Evolutionary conservation across 2,888 invertebrate genomes (phyloP), one percentile per base, ranked within the genome.

Genomic region (Lithophane semibrunnea): DNA sequence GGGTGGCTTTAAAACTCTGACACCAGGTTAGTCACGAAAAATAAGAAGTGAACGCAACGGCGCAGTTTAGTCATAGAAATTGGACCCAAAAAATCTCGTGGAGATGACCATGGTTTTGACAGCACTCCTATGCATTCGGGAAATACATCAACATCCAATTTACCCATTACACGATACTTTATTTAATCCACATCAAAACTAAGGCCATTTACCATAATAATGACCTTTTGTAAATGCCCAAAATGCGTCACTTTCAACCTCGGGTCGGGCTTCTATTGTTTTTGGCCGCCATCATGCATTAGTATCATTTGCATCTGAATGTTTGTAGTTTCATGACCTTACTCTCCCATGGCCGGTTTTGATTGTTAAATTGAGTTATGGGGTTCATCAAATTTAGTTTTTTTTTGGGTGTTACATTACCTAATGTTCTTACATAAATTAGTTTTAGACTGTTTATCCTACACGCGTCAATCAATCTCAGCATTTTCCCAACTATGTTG

Each of bases 231-330:
- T 79, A n/a, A 79, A 71, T 58, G 64, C 18, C 75, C 79, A 79
- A 82, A 82, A 79, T 68, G 80, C 89, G 84, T 83, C 88, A 88
- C 76, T 49, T 21, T 24, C 66, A 82, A 82, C 89, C 89, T 85
- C 84, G 83, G 44, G 52, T 54, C 44, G 58, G 12, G 7, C 13
- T 18, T n/a, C 84, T 16, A 83, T 83, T 83, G 83, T 83, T 80
- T 81, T 65, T 24, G 21, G 18, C 61, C 64, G 84, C 80, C 83
- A 83, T 84, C 70, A 83, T 74, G 79, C 77, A 63, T 60, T 68
- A 16, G 5, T 84, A 80, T 83, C 67, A 86, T 87, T 87, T 77
- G 37, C 85, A 88, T 86, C 63, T 77, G 70, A 88, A 86, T 88
- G 73, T 56, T 37, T 60, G 60, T 61, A 60, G 80, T 86, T 67